Evolutionary conservation across 2,113 vertebrate species (phyloP).

Genomic region (Laticauda colubrina): DNA sequence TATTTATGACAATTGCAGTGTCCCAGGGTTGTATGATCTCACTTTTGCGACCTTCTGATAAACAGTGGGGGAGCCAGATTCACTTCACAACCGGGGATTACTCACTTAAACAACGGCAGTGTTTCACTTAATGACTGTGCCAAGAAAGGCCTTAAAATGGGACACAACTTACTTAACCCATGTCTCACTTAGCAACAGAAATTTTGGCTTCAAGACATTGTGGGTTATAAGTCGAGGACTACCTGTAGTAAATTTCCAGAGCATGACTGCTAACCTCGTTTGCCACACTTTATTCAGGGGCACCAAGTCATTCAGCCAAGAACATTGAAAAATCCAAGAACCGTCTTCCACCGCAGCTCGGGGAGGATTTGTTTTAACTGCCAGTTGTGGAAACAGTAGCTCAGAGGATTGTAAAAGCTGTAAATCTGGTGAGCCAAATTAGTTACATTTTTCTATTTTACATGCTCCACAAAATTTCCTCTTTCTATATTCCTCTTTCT

Average conservation of each 20-base stretch:
- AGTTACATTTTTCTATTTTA: slow-evolving; percentile 43
- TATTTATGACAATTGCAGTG: background rate
- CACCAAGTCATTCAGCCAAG: background rate
- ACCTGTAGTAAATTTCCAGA: background rate
- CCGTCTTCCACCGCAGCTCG: background rate
- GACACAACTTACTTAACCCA: background rate
- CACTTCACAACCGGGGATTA: background rate
- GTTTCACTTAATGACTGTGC: too few species aligned
- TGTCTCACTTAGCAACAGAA: background rate
- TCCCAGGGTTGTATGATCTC: too few species aligned
- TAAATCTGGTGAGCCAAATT: slow-evolving; percentile 50
- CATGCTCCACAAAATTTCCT: slow-evolving; percentile 46
- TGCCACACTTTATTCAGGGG: background rate
- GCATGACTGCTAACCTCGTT: background rate
- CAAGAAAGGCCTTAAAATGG: background rate
- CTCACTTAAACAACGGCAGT: background rate
- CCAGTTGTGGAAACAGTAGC: background rate
- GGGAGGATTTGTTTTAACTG: background rate
- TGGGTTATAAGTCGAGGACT: background rate
- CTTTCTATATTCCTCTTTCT: background rate
- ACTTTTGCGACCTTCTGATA: too few species aligned
- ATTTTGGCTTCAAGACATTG: background rate
- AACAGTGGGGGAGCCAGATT: background rate
- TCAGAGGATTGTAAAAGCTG: slow-evolving; percentile 36
- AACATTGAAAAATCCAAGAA: background rate